Percentiles rank a stretch among this genome's conserved stretches.
phyloP scores from a whole-genome alignment of 2,797 vertebrate species.

The Fistularia commersonii region DNA sequence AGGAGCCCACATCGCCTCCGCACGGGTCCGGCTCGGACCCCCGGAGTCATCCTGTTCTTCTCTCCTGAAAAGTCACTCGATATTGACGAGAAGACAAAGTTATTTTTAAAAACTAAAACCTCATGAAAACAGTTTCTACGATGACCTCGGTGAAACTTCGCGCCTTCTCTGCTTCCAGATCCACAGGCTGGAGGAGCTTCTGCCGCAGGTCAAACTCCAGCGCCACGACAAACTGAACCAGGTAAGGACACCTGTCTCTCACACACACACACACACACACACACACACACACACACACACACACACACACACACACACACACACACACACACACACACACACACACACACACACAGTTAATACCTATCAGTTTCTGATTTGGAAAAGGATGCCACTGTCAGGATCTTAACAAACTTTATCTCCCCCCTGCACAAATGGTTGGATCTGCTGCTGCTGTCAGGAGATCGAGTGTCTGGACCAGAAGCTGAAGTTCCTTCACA shows the following conservation, averaged over 20 bases:
- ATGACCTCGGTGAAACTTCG: no score
- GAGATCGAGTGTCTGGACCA: constrained; percentile 75
- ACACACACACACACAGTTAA: no score
- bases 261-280: neutral
- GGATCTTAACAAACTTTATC: neutral
- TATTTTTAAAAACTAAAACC: neutral
- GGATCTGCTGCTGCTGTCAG: constrained; percentile 37
- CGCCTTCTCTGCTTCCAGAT: constrained; percentile 70
- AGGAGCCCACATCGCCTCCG: neutral
- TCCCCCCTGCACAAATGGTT: neutral
- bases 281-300: neutral
- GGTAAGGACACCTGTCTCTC: constrained; percentile 60
- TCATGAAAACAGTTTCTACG: no score
- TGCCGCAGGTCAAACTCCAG: constrained; percentile 73
- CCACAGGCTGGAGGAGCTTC: constrained; percentile 73
- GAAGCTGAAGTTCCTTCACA: constrained; percentile 75
- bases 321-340: no score
- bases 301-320: no score
- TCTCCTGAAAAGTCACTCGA: neutral
- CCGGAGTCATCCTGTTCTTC: neutral
- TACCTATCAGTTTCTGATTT: no score
- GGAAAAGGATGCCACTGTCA: neutral
- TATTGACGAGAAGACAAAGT: neutral
- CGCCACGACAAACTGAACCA: constrained; percentile 66
- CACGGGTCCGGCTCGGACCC: no score